Percentiles rank a stretch among this genome's conserved stretches.
Conservation (phyloP, 2,797 vertebrate genomes). For the Anolis apletophallus region DNA sequence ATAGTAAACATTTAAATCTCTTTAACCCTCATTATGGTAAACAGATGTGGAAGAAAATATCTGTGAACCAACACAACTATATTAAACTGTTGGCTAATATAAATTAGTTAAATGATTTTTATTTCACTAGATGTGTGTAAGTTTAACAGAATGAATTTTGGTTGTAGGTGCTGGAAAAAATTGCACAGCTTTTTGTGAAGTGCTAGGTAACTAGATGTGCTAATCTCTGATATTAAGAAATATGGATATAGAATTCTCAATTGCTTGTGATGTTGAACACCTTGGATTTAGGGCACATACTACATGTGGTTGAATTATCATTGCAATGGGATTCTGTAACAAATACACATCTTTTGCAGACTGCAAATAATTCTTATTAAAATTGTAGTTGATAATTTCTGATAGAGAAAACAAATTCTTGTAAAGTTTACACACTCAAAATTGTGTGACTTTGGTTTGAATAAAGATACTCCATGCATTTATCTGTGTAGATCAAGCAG, state of each 20-base stretch:
- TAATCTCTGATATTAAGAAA: slow-evolving; percentile 70
- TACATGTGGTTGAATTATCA: slow-evolving; percentile 66
- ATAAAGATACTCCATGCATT: slow-evolving; percentile 61
- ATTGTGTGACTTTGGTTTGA: slow-evolving; percentile 63
- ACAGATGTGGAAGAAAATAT: neutral
- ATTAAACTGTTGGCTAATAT: neutral
- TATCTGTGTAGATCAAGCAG: slow-evolving; percentile 63
- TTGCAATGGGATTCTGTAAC: slow-evolving; percentile 64
- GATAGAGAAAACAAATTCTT: slow-evolving; percentile 71
- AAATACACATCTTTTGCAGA: slow-evolving; percentile 59
- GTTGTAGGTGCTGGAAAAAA: slow-evolving; percentile 72
- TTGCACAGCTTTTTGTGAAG: slow-evolving; percentile 74
- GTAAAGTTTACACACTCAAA: slow-evolving; percentile 64
- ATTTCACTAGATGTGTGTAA: slow-evolving; percentile 46
- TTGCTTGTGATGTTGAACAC: slow-evolving; percentile 59
- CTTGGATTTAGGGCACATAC: slow-evolving; percentile 57
- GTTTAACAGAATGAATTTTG: slow-evolving; percentile 65
- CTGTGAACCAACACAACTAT: neutral
- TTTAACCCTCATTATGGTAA: neutral
- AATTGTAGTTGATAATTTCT: slow-evolving; percentile 67
- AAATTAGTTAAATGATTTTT: neutral
- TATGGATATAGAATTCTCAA: slow-evolving; percentile 65
- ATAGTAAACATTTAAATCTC: neutral
- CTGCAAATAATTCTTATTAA: slow-evolving; percentile 74
- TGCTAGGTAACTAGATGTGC: slow-evolving; percentile 73